Evolutionary conservation across 2,888 invertebrate genomes (phyloP), one percentile per base, ranked within the genome.

Genomic region (Aporophyla lueneburgensis): DNA sequence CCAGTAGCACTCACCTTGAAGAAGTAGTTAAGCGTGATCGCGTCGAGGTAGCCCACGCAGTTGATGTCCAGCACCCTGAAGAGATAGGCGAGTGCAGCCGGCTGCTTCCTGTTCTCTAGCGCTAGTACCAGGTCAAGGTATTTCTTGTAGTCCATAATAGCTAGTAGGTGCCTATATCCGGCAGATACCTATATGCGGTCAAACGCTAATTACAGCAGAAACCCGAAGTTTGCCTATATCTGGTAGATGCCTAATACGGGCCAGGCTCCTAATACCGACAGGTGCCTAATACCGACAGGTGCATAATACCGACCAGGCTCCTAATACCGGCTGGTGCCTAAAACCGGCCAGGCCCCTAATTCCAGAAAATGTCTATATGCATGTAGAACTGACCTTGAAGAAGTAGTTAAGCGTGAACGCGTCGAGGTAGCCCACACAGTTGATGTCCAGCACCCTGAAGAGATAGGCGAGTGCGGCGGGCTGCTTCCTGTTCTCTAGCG

Each of bases 331-430:
- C 10, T 12, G 19, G 33, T 33, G 2, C 46, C 21, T 21, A 46
- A 46, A 27, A 46, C 43, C 43, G 43, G 43, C 43, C 33, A 46
- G 43, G 43, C 2, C 10, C 43, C 10, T 46, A 10, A 2, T 10
- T 46, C 43, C 10, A 10, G 1, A 10, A 1, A 3, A 33, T 62
- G 16, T 49, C 40, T 61, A 51, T n/a, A 27, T 5, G 7, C 19
- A 3, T 40, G n/a, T 16, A 5, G 10, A 7, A 0, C 79, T 90
- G 91, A 98, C 98, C 96, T 98, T 98, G 89, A 99, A 99, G 93
- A 99, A 99, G 92, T 98, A 99, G 90, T 99, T 99, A 19, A 99
- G 96, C 0, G 98, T 98, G 93, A 99, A 99, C 0, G 98, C 98
- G 89, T 99, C 99, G 72, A 99, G 95, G 91, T 98, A 99, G 3